These are phyloP conservation scores for Phoxinus phoxinus DNA, from an alignment of 2,113 vertebrate genomes.

Conservation along the genomic window DNA sequence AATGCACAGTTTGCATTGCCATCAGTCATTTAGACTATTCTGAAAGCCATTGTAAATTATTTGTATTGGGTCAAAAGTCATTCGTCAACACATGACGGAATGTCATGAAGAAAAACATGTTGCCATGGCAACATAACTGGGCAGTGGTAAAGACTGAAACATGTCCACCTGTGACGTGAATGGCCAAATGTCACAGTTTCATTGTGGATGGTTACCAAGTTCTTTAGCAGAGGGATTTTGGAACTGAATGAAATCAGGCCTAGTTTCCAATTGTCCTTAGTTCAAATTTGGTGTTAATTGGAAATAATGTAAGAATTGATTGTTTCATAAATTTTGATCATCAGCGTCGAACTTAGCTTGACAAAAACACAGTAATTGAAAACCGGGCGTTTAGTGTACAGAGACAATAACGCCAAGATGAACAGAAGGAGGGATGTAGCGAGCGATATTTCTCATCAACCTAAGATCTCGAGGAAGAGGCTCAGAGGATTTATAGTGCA, in stretches of 20 bases:
- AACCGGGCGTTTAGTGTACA: conserved; percentile 45
- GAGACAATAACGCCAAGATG: conserved; percentile 1
- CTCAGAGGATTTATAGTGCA: neutral
- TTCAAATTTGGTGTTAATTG: neutral
- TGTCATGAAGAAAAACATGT: conserved; percentile 32
- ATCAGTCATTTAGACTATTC: neutral
- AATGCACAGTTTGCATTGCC: neutral
- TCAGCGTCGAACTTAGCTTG: conserved; percentile 45
- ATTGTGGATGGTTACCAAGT: neutral
- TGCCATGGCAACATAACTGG: conserved; percentile 47
- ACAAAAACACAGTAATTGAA: conserved; percentile 50
- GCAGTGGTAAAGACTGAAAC: conserved; percentile 12
- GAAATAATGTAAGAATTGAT: conserved; percentile 32
- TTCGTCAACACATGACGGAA: conserved; percentile 45
- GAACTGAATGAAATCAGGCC: neutral
- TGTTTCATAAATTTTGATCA: conserved; percentile 42
- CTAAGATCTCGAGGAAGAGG: neutral
- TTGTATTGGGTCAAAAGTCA: conserved; percentile 57
- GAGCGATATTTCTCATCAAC: neutral
- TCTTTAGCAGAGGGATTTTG: neutral
- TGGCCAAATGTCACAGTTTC: conserved; percentile 31
- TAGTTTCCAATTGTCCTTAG: neutral
- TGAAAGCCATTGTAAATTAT: neutral
- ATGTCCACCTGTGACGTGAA: conserved; percentile 2
- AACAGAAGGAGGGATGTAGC: neutral